phyloP scores from a whole-genome alignment of 2,888 invertebrate genomes.

The Rhopalosiphum nymphaeae region DNA sequence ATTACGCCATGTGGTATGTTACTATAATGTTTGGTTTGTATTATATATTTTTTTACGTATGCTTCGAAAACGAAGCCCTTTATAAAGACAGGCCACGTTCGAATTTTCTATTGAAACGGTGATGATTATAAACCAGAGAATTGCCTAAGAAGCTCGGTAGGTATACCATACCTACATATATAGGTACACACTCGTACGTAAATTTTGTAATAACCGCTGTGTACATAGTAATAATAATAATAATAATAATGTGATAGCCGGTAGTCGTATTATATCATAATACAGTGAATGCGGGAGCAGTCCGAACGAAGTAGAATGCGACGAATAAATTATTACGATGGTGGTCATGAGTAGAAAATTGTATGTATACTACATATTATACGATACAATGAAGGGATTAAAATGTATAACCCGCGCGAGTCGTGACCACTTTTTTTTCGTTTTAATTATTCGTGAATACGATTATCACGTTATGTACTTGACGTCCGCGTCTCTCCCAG shows the following conservation, averaged over 20 bases:
- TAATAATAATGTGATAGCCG: neutral
- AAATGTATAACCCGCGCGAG: neutral
- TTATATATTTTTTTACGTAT: neutral
- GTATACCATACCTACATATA: neutral
- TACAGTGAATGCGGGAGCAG: neutral
- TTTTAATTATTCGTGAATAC: constrained; percentile 12
- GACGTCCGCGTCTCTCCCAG: neutral
- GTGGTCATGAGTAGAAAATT: neutral
- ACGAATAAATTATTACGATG: constrained; percentile 3
- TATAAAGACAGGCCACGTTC: constrained; percentile 30
- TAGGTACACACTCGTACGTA: neutral
- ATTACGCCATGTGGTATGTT: constrained; percentile 15
- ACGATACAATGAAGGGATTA: neutral
- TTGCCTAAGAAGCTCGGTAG: neutral
- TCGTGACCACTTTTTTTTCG: neutral
- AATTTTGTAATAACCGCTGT: neutral
- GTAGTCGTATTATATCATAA: neutral
- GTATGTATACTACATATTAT: neutral
- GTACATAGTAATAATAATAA: neutral
- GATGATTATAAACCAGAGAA: neutral
- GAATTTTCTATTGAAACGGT: constrained; percentile 27
- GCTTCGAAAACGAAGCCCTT: neutral
- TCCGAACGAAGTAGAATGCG: neutral
- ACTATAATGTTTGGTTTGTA: neutral
- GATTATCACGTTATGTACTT: neutral